Conservation (phyloP, 1,140 invertebrate genomes). For the Nixonia krombeini region DNA sequence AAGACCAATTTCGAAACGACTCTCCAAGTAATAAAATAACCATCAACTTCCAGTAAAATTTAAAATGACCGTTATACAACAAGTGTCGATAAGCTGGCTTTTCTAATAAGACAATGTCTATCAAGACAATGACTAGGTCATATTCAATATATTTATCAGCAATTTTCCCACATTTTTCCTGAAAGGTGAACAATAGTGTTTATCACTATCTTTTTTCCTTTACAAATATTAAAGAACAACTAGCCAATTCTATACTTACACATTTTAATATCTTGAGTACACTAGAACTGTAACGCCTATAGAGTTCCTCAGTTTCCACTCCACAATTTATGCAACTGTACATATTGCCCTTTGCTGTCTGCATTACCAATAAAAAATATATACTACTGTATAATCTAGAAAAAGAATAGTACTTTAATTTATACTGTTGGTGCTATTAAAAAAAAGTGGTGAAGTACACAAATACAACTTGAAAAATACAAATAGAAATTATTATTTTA, state of each 20-base stretch:
- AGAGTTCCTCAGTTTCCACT: slow-evolving; percentile 74
- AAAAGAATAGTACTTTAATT: too few relatives aligned
- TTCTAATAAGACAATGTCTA: slow-evolving; percentile 86
- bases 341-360: too few relatives aligned
- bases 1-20: slow-evolving; percentile 60
- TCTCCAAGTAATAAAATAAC: slow-evolving; percentile 62
- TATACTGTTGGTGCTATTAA: too few relatives aligned
- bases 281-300: slow-evolving; percentile 77
- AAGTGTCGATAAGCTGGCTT: slow-evolving; percentile 86
- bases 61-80: slow-evolving; percentile 82
- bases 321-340: slow-evolving; percentile 81
- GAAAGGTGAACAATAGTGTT: slow-evolving; percentile 53
- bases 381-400: neutral
- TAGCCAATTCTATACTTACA: slow-evolving; percentile 71
- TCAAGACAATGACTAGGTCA: slow-evolving; percentile 85
- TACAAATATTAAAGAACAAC: neutral
- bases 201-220: neutral
- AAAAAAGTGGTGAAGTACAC: too few relatives aligned
- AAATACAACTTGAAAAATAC: slow-evolving; percentile 6
- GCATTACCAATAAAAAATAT: neutral
- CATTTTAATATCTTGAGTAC: slow-evolving; percentile 81
- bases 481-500: neutral
- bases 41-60: slow-evolving; percentile 68
- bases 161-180: slow-evolving; percentile 80
- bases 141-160: slow-evolving; percentile 93